Base-by-base conservation (phyloP, 2,797 vertebrate genomes). In the Alosa sapidissima region DNA sequence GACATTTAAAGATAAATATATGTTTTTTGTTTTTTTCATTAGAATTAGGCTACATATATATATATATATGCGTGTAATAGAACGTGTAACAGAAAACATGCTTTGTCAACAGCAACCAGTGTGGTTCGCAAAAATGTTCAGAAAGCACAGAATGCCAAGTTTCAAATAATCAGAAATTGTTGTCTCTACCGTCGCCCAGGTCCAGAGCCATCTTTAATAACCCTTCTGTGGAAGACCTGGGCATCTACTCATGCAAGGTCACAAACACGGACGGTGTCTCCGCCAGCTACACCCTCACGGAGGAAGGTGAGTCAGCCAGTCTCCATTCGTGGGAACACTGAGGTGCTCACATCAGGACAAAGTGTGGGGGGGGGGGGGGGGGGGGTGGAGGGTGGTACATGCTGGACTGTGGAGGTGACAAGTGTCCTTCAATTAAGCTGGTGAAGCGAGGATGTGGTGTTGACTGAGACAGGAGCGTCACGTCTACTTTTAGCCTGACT, bases 261-360 rank as follows among this genome's bases (percentile, higher is more conserved):
- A 98, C 98, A 54, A 96, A 98, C 89, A 97, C 97, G 24, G 97
- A 98, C 9, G 98, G 98, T 84, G 91, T 97, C 89, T 98, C 98
- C 33, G 96, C 98, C 87, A 99, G 98, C 94, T 96, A 98, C 93
- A 94, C 96, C 0, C 95, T 99, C 85, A 97, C 98, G 3, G 97
- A 99, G 89, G 97, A 97, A 93, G 97, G 98, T 99, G 91, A 95
- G 96, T 92, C 90, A 89, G 49, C 19, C 36, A 33, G 48, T 7
- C n/a, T 45, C 72, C 41, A 47, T 19, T 78, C 58, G 8, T 6
- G 14, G 41, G 41, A 16, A 78, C 41, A 21, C 16, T 47, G 41
- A 78, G 28, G 45, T 8, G 58, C 58, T 62, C 58, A 8, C 36
- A 47, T 24, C 24, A 2, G 24, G 60, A 65, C 60, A 65, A 65